Evolutionary conservation across 2,797 vertebrate species (phyloP), one percentile per base, ranked within the genome.

Genomic region (Melanotaenia nigrans): DNA sequence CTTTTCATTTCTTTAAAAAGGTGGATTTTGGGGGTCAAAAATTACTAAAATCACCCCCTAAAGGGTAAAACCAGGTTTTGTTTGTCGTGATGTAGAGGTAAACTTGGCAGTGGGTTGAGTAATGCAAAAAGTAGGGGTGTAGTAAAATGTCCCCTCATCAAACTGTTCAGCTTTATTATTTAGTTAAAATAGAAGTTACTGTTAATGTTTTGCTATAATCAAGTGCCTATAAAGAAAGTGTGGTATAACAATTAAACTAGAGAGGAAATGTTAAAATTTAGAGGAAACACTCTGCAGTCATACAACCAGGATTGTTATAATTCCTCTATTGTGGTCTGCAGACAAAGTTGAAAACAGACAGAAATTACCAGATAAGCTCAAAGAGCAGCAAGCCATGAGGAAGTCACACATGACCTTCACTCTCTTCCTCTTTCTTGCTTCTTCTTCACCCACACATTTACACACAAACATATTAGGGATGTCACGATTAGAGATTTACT

Each of bases 171-270:
- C 47, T 30, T 55, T 58, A 74, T 72, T 33, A 9, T 74, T 56
- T 64, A 32, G 35, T 35, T 68, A 18, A 64, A 76, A 62, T 68
- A n/a, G 4, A 72, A 55, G 77, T 78, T 59, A 54, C 64, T 70
- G 64, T 30, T 30, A 4, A 0, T 30, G 28, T 30, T 72, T 79
- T 75, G 65, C 55, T 57, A 75, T 78, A 61, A 75, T 65, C 38
- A 57, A 9, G 38, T 38, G 60, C 47, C 49, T 20, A 38, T 20
- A 51, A 49, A 18, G 14, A 57, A 20, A 71, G 42, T 36, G 22
- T 16, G 60, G 33, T 35, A 12, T 45, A 68, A 69, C 33, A 79
- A 65, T 59, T 38, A 72, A 83, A 81, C 22, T 53, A 49, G 1
- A 42, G 4, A 78, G 61, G 33, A 16, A 77, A 65, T 33, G n/a